Percentiles rank a stretch among this genome's conserved stretches.
These are phyloP conservation scores for Apodemia mormo DNA, from an alignment of 2,888 invertebrate species.

Conservation along the genomic window DNA sequence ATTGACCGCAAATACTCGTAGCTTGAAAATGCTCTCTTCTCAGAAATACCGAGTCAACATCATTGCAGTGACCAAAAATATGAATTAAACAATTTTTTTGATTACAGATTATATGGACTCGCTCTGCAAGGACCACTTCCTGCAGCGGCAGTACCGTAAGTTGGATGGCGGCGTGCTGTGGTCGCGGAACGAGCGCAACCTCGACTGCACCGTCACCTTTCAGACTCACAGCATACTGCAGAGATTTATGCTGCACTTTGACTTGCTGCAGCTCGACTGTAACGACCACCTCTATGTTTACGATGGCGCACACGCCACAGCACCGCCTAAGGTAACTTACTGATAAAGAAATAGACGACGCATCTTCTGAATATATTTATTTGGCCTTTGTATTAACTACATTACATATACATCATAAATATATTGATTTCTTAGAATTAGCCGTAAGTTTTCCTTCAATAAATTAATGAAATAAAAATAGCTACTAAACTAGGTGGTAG, in stretches of 20 bases:
- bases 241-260: slow-evolving; percentile 96
- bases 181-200: slow-evolving; percentile 94
- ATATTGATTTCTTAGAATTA: no score
- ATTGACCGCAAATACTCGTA: no score
- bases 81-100: slow-evolving; percentile 34
- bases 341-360: no score
- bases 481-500: no score
- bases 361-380: no score
- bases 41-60: no score
- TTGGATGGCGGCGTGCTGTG: slow-evolving; percentile 94
- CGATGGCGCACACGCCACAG: slow-evolving; percentile 95
- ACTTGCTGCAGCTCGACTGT: slow-evolving; percentile 94
- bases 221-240: slow-evolving; percentile 97
- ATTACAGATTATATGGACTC: slow-evolving; percentile 93
- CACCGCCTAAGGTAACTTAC: slow-evolving; percentile 89
- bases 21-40: no score
- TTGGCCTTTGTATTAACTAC: no score
- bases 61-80: no score
- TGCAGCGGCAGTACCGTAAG: slow-evolving; percentile 93
- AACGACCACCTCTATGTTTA: slow-evolving; percentile 96
- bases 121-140: slow-evolving; percentile 94
- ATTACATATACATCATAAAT: no score
- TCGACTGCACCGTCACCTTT: slow-evolving; percentile 96
- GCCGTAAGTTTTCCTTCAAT: no score
- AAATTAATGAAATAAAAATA: no score